These are phyloP conservation scores for Papilio helenus DNA, from an alignment of 1,140 invertebrate genomes.

Conservation along the genomic window DNA sequence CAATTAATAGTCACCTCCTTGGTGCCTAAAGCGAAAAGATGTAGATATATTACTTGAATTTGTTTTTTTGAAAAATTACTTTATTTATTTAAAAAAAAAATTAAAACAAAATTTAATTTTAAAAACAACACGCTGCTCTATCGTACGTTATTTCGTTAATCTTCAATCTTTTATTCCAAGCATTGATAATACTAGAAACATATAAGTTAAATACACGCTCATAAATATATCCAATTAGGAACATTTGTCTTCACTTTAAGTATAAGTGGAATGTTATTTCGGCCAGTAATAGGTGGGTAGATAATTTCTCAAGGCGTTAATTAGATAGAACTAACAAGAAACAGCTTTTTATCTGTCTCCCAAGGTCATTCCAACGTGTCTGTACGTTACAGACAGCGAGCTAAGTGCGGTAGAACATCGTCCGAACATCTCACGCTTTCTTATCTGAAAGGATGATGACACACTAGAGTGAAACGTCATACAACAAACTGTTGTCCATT, in stretches of 20 bases:
- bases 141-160: constrained; percentile 1
- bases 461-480: not conserved
- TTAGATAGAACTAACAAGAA: constrained; percentile 40
- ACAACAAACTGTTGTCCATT: too few species aligned
- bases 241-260: constrained; percentile 37
- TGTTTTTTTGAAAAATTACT: too few species aligned
- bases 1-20: too few species aligned
- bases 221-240: constrained; percentile 38
- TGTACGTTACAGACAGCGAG: constrained; percentile 20
- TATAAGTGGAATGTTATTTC: constrained; percentile 38
- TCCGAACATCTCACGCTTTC: constrained; percentile 28
- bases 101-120: too few species aligned
- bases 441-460: constrained; percentile 27
- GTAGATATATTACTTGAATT: too few species aligned
- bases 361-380: constrained; percentile 36
- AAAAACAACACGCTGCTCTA: not conserved
- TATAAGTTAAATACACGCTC: constrained; percentile 11
- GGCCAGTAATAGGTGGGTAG: constrained; percentile 36
- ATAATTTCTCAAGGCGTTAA: constrained; percentile 40
- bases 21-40: too few species aligned
- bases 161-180: not conserved
- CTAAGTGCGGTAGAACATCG: constrained; percentile 33
- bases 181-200: constrained; percentile 14
- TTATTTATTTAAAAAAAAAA: too few species aligned
- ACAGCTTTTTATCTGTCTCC: constrained; percentile 39